Evolutionary conservation across 1,140 invertebrate genomes (phyloP).

Genomic region (Hylyphantes graminicola): DNA sequence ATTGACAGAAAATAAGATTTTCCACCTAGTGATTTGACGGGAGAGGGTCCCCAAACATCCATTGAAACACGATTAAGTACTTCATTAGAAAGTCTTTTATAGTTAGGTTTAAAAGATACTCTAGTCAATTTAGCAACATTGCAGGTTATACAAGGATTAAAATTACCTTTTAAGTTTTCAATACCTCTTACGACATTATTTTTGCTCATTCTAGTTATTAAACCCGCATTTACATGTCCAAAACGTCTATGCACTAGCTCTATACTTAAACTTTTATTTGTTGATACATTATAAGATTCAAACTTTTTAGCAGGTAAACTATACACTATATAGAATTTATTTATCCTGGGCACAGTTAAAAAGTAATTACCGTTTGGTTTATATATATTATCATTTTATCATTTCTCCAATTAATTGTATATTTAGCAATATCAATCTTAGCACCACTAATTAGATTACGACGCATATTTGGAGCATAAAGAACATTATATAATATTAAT

Average conservation of each 20-base stretch:
- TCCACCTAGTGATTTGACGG: background rate
- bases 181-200: background rate
- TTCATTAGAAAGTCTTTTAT: background rate
- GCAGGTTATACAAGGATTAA: background rate
- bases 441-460: background rate
- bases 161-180: background rate
- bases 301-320: slow-evolving; percentile 61
- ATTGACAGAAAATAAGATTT: background rate
- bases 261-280: background rate
- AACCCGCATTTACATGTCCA: background rate
- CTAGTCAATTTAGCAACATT: background rate
- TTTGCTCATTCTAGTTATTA: background rate
- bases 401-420: background rate
- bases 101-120: background rate
- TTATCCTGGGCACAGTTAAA: background rate
- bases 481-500: background rate
- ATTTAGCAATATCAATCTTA: background rate
- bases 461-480: background rate
- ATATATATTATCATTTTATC: background rate
- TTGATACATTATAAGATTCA: too few species aligned
- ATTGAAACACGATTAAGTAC: background rate
- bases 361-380: background rate
- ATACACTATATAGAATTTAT: background rate
- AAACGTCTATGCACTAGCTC: background rate
- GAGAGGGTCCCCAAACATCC: background rate